Base-by-base conservation (phyloP, 2,113 vertebrate species). In the Bombycilla garrulus region DNA sequence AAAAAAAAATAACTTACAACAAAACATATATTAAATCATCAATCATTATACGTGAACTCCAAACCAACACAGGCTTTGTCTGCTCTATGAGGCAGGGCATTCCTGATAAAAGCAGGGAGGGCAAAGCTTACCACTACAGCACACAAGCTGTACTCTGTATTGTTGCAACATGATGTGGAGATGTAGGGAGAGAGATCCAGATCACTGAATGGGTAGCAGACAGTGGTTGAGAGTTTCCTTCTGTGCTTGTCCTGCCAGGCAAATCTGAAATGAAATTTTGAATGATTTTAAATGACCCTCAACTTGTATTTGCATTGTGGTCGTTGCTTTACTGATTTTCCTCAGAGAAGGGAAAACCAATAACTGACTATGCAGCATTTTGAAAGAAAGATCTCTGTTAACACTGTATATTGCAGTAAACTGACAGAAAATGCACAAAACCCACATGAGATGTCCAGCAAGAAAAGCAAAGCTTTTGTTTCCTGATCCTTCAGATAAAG, bases 121-220 rank as follows among this genome's bases (percentile, higher is more conserved):
- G 31, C 64, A 53, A 21, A 78, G 96, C 98, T 98, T 92, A 99
- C 98, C 98, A 98, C 98, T 14, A 99, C 98, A 26, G 98, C 98
- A 62, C 98, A 98, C 12, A 99, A 95, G 61, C 94, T 97, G 93
- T 99, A 99, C 66, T 92, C 97, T 8, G 73, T 84, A 1, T 95
- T 96, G 56, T 95, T 92, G 56, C 50, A 76, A 47, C 89, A 92
- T 17, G 70, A 25, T 16, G 94, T 87, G 85, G 97, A 97, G 14
- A 98, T 93, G 65, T 98, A 99, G 15, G 97, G 97, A 35, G 95
- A 96, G 60, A 99, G 98, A 76, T 98, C 98, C 45, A 99, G 96
- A 26, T 97, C 94, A 5, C 72, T 94, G 83, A 98, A 95, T 0
- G 98, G 98, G 51, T 98, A 99, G n/a, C 53, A 51, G 8, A 99